Evolutionary conservation across 2,888 invertebrate genomes (phyloP), one percentile per base, ranked within the genome.

Genomic region (Dorcus hopei): DNA sequence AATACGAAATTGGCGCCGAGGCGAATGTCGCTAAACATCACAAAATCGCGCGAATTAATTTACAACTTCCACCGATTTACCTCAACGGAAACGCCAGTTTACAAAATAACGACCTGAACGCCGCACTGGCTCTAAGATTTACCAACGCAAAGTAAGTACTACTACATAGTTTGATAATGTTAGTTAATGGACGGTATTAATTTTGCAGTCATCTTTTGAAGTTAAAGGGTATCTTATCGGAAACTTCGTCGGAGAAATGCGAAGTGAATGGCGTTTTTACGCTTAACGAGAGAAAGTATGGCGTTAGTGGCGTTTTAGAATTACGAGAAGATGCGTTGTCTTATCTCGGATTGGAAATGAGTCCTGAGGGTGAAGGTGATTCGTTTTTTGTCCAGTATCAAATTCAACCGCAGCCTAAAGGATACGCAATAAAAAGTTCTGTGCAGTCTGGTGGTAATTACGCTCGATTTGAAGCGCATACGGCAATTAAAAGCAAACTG

Each of bases 361-460:
- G 76, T 62, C 80, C 81, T 2, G 73, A 77, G 64, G 71, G 78
- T 7, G 77, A 77, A 3, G 79, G 78, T 19, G 70, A 74, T 60
- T 70, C 74, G 55, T 62, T 74, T 61, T 66, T 65, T 62, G 67
- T 78, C 63, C 67, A 72, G 63, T 74, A 59, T 74, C 79, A 72
- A 76, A 77, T 68, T 71, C 73, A 60, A 68, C 79, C 70, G 69
- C 74, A 39, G 76, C 58, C 69, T 51, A 64, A 68, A 51, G 70
- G 71, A 61, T 74, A 74, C 64, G 68, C 68, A 58, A 63, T 77
- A 65, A 61, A 64, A 55, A 70, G 73, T 45, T 68, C 65, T 48
- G 51, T 76, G 61, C 65, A 76, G 53, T 79, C 80, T 69, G 76
- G 77, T 61, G 76, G 79, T 14, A 78, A 77, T 64, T 80, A 78